phyloP scores from a whole-genome alignment of 2,888 invertebrate genomes.

The Idaea aversata region DNA sequence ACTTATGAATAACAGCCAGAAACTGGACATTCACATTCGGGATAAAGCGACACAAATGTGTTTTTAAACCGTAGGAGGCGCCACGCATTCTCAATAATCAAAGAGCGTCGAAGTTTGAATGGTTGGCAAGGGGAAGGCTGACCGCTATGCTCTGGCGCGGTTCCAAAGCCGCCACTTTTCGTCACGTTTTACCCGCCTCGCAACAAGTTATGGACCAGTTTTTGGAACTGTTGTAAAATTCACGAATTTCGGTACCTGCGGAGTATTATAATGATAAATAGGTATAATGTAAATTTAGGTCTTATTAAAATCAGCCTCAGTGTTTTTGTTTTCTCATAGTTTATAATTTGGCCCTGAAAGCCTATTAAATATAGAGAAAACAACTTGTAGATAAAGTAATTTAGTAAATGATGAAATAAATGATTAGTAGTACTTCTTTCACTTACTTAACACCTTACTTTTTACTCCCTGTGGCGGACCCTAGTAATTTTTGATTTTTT shows the following conservation, averaged over 20 bases:
- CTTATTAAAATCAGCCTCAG: too few relatives aligned
- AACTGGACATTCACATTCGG: background rate
- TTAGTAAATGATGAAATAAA: too few relatives aligned
- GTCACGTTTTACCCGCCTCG: constrained; percentile 49
- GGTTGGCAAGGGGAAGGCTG: constrained; percentile 42
- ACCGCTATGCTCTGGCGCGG: constrained; percentile 45
- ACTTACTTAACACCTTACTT: too few relatives aligned
- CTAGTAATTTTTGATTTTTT: too few relatives aligned
- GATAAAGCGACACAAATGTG: constrained; percentile 3
- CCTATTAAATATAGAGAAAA: too few relatives aligned
- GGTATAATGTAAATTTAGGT: too few relatives aligned
- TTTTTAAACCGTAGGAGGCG: constrained; percentile 9
- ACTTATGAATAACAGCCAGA: background rate
- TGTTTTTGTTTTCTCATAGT: too few relatives aligned
- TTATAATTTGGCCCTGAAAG: too few relatives aligned
- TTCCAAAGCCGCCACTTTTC: constrained; percentile 53
- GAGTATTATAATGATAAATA: too few relatives aligned
- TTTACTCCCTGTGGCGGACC: too few relatives aligned
- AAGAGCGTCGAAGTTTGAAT: constrained; percentile 43
- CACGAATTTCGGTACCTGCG: constrained; percentile 5
- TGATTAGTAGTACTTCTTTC: too few relatives aligned
- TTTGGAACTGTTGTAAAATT: constrained; percentile 30
- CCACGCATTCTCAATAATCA: constrained; percentile 34
- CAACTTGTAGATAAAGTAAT: too few relatives aligned
- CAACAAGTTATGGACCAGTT: constrained; percentile 59